phyloP scores from a whole-genome alignment of 2,888 invertebrate species.

The Morinoia aosen region DNA sequence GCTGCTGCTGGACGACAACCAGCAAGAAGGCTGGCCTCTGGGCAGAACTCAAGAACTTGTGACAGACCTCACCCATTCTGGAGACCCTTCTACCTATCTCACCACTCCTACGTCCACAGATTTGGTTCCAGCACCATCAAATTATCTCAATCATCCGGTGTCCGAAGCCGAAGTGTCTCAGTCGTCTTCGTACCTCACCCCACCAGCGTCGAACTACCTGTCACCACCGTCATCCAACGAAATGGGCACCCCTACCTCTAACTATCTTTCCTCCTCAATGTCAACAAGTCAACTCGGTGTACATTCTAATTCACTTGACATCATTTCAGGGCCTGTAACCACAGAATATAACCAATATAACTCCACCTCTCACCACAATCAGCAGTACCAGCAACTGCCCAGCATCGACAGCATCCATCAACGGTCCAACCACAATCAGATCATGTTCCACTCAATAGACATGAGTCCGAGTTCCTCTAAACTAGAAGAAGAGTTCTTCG shows the following conservation, averaged over 20 bases:
- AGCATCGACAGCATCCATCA: constrained; percentile 47
- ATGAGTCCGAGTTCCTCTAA: constrained; percentile 67
- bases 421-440: constrained; percentile 26
- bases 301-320: constrained; percentile 27
- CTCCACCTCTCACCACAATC: constrained; percentile 54
- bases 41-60: constrained; percentile 65
- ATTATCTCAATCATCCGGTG: not conserved
- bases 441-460: constrained; percentile 62
- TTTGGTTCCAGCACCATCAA: constrained; percentile 21
- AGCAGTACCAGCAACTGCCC: constrained; percentile 39
- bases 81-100: constrained; percentile 67
- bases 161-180: not conserved
- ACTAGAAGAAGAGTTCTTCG: constrained; percentile 66
- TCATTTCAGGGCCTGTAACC: constrained; percentile 37
- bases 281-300: not conserved
- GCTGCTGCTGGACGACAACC: constrained; percentile 60
- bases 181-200: not conserved
- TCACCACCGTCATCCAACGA: constrained; percentile 9
- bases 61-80: constrained; percentile 65
- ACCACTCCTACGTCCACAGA: constrained; percentile 57
- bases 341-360: constrained; percentile 57
- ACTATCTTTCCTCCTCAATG: not conserved
- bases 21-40: constrained; percentile 61
- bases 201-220: not conserved
- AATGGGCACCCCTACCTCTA: constrained; percentile 22